Evolutionary conservation across 2,888 invertebrate species (phyloP).

Genomic region (Abscondita cerata): DNA sequence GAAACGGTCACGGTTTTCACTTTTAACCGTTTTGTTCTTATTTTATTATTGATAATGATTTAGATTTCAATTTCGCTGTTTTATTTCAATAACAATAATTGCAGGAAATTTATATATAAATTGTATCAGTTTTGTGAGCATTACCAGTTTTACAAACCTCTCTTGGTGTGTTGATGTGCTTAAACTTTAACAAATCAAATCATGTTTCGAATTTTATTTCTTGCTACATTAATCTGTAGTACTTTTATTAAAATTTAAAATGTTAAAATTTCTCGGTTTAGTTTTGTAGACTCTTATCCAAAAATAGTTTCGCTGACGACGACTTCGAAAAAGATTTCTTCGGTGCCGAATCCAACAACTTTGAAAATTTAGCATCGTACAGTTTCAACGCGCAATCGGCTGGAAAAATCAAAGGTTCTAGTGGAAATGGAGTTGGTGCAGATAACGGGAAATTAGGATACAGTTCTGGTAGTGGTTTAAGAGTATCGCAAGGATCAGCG

Average conservation of each 20-base stretch:
- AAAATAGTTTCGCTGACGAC: slow-evolving; percentile 15
- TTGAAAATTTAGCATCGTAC: slow-evolving; percentile 29
- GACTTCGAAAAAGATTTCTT: slow-evolving; percentile 36
- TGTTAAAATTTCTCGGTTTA: slow-evolving; percentile 8
- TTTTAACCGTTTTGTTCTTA: slow-evolving; percentile 25
- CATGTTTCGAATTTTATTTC: slow-evolving; percentile 35
- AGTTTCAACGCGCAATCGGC: slow-evolving; percentile 18
- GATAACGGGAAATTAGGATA: slow-evolving; percentile 62
- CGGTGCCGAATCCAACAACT: slow-evolving; percentile 40
- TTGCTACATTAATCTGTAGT: slow-evolving; percentile 41
- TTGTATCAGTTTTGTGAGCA: slow-evolving; percentile 9
- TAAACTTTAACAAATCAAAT: slow-evolving; percentile 17
- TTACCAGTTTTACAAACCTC: slow-evolving; percentile 10
- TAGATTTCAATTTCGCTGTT: slow-evolving; percentile 29
- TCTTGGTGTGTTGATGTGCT: not conserved
- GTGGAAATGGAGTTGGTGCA: slow-evolving; percentile 18
- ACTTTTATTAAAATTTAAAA: not conserved
- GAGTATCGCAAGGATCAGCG: slow-evolving; percentile 76
- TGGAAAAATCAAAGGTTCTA: slow-evolving; percentile 1
- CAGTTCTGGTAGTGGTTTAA: slow-evolving; percentile 74
- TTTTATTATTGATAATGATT: slow-evolving; percentile 19
- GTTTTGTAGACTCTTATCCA: slow-evolving; percentile 18
- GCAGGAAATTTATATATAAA: slow-evolving; percentile 35
- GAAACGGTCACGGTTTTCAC: slow-evolving; percentile 40
- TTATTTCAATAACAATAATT: slow-evolving; percentile 20